These are phyloP conservation scores for Mormyrus lacerda DNA, from an alignment of 2,113 vertebrate genomes.

Conservation along the genomic window DNA sequence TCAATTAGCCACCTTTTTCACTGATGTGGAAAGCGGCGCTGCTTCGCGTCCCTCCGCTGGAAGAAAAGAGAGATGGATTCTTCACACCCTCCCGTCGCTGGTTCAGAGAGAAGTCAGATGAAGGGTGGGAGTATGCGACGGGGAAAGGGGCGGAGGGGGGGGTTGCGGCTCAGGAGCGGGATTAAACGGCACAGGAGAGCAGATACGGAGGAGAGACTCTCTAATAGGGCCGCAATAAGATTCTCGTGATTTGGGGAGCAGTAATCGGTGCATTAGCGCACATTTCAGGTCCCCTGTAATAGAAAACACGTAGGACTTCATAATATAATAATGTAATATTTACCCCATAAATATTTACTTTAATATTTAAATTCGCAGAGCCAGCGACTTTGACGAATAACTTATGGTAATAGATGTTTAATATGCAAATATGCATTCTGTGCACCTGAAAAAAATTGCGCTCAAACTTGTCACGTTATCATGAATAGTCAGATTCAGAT, in stretches of 20 bases:
- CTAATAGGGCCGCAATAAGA: neutral
- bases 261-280: neutral
- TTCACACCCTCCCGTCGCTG: neutral
- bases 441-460: neutral
- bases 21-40: neutral
- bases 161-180: neutral
- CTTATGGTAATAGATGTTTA: neutral
- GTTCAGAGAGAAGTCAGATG: neutral
- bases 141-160: neutral
- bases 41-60: neutral
- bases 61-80: neutral
- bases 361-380: neutral
- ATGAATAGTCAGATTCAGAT: neutral
- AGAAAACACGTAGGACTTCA: neutral
- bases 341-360: neutral
- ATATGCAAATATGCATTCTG: neutral
- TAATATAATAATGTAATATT: neutral
- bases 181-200: neutral
- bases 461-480: neutral
- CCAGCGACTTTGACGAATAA: neutral
- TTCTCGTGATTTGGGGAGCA: neutral
- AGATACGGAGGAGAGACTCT: neutral
- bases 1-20: neutral
- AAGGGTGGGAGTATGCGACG: neutral
- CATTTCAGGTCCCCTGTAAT: neutral